Evolutionary conservation across 2,113 vertebrate genomes (phyloP), one percentile per base, ranked within the genome.

Genomic region (Ivindomyrus marchei): DNA sequence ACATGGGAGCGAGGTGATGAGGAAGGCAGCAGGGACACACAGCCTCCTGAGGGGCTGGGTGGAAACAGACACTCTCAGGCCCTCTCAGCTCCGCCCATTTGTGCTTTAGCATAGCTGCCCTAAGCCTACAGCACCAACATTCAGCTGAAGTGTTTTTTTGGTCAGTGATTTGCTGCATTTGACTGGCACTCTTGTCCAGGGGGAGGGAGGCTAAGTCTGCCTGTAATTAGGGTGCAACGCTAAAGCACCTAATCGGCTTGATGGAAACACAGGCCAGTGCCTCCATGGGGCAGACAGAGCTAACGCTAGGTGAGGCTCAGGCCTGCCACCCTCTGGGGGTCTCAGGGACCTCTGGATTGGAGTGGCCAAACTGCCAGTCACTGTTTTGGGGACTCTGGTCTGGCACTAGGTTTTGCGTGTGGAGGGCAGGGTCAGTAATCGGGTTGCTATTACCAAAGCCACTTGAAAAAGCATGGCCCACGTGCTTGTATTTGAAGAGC

Each of bases 221-320:
- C 91, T 92, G 91, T 93, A 92, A 94, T 95, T 95, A 95, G 93
- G 90, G 90, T 90, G 92, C 93, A 92, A 93, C 89, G 94, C 89
- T 85, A 91, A 83, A 89, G 62, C 58, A 46, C 31, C 92, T 95
- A 94, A 96, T 95, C 93, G 94, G 94, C 95, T 96, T 95, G 94
- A 91, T 92, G 92, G 93, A 94, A 95, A 93, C 93, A 92, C 93
- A 90, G 92, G 92, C 93, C 92, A 92, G 93, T 92, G 93, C 93
- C 93, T 92, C 87, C 27, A n/a, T 86, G 83, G 90, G 8, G 66
- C 45, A 24, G 90, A 91, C 92, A 92, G 91, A 47, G 52, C 89
- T 90, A 80, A 77, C 39, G 15, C 50, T 70, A 53, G 52, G 39
- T 80, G 56, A 85, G 90, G 88, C 92, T 93, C 49, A 53, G 3